A percentile compares a stretch with the other conserved stretches of the same genome.
Evolutionary conservation across 2,888 invertebrate species (phyloP).

Genomic region (Drosophila sordidapex): DNA sequence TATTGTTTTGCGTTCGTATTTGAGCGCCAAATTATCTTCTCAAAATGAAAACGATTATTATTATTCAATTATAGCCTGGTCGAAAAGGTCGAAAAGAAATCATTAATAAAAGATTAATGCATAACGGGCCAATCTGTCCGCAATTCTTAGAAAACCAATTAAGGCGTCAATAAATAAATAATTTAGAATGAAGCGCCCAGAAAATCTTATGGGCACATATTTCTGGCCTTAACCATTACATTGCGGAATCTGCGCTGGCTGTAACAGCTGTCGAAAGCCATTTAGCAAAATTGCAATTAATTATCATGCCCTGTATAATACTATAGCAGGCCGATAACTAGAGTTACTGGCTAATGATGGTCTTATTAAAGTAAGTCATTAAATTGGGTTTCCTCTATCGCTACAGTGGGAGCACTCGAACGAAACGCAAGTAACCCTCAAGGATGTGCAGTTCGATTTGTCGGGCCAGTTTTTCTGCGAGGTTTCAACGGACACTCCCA

Average conservation of each 20-base stretch:
- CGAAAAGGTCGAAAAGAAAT: conserved; percentile 1
- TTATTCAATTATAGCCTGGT: not conserved
- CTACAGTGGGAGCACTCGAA: conserved; percentile 83
- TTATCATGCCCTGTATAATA: conserved; percentile 5
- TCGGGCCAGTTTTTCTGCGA: conserved; percentile 93
- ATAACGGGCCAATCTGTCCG: not conserved
- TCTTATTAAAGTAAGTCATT: conserved; percentile 1
- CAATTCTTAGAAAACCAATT: conserved; percentile 3
- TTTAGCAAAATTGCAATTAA: conserved; percentile 12
- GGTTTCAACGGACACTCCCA: conserved; percentile 92
- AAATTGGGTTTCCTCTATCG: not conserved
- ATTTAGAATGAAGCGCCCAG: not conserved
- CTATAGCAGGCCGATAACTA: not conserved
- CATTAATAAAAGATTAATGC: conserved; percentile 5
- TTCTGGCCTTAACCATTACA: conserved; percentile 6
- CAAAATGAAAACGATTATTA: not conserved
- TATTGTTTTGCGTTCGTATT: not conserved
- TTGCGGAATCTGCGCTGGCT: not conserved
- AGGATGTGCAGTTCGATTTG: conserved; percentile 91
- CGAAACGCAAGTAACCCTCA: conserved; percentile 86
- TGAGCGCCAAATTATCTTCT: not conserved
- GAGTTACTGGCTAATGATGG: conserved; percentile 2
- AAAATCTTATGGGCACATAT: not conserved
- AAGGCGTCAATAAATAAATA: conserved; percentile 16
- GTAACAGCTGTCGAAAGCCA: conserved; percentile 7